Evolutionary conservation across 2,797 vertebrate species (phyloP).

Genomic region (Huso huso): DNA sequence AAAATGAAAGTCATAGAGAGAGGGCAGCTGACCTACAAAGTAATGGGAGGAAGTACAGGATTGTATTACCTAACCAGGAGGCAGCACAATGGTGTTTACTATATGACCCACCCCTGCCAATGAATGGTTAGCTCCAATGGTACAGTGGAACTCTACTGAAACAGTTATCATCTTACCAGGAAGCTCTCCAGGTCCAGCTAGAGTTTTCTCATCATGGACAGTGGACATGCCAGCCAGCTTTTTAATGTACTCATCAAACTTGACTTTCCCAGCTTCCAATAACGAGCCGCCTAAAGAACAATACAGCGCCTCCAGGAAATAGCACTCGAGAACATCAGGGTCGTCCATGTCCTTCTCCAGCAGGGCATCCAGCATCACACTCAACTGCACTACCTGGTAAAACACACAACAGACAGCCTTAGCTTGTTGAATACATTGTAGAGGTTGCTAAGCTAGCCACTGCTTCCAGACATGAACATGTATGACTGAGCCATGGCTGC

Average conservation of each 20-base stretch:
- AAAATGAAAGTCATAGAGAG: slow-evolving; percentile 90
- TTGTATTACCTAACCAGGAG: neutral
- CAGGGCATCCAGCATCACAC: slow-evolving; percentile 72
- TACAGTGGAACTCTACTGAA: neutral
- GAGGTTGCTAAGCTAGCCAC: too few species aligned
- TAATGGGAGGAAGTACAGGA: neutral
- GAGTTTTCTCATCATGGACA: slow-evolving; percentile 44
- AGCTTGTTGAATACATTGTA: neutral
- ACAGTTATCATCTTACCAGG: slow-evolving; percentile 62
- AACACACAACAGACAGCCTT: neutral
- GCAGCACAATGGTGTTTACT: neutral
- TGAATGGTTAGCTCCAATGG: too few species aligned
- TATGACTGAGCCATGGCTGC: too few species aligned
- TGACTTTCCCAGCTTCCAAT: slow-evolving; percentile 58
- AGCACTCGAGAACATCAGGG: slow-evolving; percentile 73
- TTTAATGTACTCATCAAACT: slow-evolving; percentile 81
- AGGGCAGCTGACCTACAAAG: slow-evolving; percentile 73
- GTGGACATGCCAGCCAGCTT: slow-evolving; percentile 61
- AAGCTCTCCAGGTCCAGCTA: slow-evolving; percentile 74
- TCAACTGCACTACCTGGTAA: slow-evolving; percentile 76
- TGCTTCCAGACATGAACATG: too few species aligned
- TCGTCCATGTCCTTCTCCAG: slow-evolving; percentile 52
- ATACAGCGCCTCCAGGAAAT: slow-evolving; percentile 86
- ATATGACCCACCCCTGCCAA: too few species aligned
- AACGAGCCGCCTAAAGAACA: slow-evolving; percentile 81